A percentile compares a stretch with the other conserved stretches of the same genome.
Evolutionary conservation across 2,888 invertebrate species (phyloP).

Genomic region (Pachliopta kotzebuea): DNA sequence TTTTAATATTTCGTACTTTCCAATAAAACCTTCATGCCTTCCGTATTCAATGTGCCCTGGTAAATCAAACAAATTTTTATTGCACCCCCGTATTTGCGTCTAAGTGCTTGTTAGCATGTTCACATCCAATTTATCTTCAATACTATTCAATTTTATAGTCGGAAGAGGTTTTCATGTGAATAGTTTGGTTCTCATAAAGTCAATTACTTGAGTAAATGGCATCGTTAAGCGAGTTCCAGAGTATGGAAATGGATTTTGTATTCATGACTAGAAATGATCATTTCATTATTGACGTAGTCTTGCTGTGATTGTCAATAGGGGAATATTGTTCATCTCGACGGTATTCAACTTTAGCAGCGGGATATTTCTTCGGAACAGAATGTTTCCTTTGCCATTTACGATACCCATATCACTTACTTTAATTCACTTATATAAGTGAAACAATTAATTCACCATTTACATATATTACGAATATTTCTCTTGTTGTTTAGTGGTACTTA

Average conservation of each 20-base stretch:
- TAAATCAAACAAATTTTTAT: conserved; percentile 6
- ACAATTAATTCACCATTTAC: too few species aligned
- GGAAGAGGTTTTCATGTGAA: background rate
- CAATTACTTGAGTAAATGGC: conserved; percentile 5
- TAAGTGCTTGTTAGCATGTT: conserved; percentile 8
- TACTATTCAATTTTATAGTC: conserved; percentile 3
- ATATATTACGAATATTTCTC: too few species aligned
- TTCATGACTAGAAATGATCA: background rate
- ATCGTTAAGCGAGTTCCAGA: background rate
- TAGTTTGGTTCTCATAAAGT: background rate
- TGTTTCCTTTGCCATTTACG: too few species aligned
- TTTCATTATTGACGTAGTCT: background rate
- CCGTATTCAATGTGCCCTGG: background rate
- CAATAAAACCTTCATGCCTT: background rate
- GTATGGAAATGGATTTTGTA: background rate
- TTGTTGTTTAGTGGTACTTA: too few species aligned
- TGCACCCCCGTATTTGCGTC: background rate
- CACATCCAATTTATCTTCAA: conserved; percentile 6
- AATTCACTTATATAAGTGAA: too few species aligned
- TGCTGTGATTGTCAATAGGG: background rate
- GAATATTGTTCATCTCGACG: background rate
- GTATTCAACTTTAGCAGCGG: background rate
- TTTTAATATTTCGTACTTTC: background rate
- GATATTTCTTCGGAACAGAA: background rate
- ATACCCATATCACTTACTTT: too few species aligned